phyloP scores from a whole-genome alignment of 30 jellyfish, hydroid and myxozoan genomes.

The Nemopilema nomurai region DNA sequence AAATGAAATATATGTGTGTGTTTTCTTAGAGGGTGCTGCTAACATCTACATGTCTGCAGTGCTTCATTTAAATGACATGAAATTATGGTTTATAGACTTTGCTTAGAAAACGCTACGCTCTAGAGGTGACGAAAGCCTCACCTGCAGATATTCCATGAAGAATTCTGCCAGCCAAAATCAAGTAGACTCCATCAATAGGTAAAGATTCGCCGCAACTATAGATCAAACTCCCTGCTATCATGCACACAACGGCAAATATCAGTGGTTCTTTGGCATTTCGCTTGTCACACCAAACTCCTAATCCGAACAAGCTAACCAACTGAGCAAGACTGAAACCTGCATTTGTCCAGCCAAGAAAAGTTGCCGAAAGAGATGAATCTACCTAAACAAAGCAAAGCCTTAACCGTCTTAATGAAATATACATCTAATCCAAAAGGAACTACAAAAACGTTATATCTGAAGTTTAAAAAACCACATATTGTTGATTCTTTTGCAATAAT shows the following conservation, averaged over 20 bases:
- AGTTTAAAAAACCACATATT: too few species aligned
- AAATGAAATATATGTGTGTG: too few species aligned
- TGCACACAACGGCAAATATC: constrained; percentile 13
- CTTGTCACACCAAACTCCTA: constrained; percentile 61
- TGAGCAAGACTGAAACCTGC: constrained; percentile 67
- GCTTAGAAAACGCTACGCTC: too few species aligned
- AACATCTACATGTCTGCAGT: too few species aligned
- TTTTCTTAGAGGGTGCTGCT: too few species aligned
- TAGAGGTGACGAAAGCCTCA: too few species aligned
- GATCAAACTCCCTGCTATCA: constrained; percentile 31
- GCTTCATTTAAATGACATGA: too few species aligned
- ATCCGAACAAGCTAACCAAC: constrained; percentile 15
- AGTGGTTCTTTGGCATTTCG: constrained; percentile 51
- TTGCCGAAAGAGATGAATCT: constrained; percentile 37
- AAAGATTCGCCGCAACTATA: constrained; percentile 58
- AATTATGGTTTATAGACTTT: too few species aligned
- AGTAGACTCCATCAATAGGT: constrained; percentile 28
- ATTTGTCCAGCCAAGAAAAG: constrained; percentile 69
- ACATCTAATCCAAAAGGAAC: not conserved
- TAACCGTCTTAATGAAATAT: too few species aligned
- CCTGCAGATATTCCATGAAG: constrained; percentile 68
- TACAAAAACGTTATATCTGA: not conserved
- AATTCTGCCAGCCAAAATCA: constrained; percentile 41
- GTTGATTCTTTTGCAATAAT: too few species aligned
- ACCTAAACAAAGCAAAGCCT: constrained; percentile 23